Base-by-base conservation (phyloP, 2,888 invertebrate genomes). In the Lucinisca nassula region DNA sequence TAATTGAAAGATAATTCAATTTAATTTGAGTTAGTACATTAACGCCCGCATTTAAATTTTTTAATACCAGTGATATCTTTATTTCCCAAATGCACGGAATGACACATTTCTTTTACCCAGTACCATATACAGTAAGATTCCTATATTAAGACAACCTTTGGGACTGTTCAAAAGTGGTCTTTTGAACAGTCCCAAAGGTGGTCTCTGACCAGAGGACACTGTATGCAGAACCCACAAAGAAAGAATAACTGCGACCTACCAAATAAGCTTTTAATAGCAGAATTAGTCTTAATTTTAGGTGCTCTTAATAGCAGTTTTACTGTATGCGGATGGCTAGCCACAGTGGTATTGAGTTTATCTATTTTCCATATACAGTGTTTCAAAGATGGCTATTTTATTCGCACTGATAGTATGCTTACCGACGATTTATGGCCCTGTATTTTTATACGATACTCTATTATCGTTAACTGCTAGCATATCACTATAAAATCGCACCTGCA, bases 401-500 rank as follows among this genome's bases (percentile, higher is more conserved):
- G 30, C 10, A 12, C 24, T 79, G 51, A 38, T 27, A 40, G n/a
- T 51, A 84, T 79, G 45, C 58, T 84, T 80, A 79, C 49, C 51
- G 14, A 24, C 45, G 81, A 89, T 89, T 89, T 89, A 89, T 76
- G 27, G 70, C 49, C 67, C 30, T 27, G 17, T n/a, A 14, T 12
- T n/a, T 61, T 40, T 74, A 45, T 40, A 40, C 21, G 67, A 67
- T 45, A 74, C 74, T 40, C 74, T 74, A 30, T 74, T n/a, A 74
- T 74, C 30, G 40, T 24, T 38, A 40, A 37, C 74, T 30, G 38
- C 78, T 67, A 74, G 12, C 17, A 37, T 86, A 84, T 86, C 83
- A 73, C n/a, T 45, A 73, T 79, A 37, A 72, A 45, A 45, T 73
- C 79, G 79, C 89, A 89, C 86, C 89, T 89, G 89, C 84, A 38